Percentiles rank a stretch among this genome's conserved stretches.
These are phyloP conservation scores for Falcaria lacertinaria DNA, from an alignment of 2,888 invertebrate species.

Conservation along the genomic window DNA sequence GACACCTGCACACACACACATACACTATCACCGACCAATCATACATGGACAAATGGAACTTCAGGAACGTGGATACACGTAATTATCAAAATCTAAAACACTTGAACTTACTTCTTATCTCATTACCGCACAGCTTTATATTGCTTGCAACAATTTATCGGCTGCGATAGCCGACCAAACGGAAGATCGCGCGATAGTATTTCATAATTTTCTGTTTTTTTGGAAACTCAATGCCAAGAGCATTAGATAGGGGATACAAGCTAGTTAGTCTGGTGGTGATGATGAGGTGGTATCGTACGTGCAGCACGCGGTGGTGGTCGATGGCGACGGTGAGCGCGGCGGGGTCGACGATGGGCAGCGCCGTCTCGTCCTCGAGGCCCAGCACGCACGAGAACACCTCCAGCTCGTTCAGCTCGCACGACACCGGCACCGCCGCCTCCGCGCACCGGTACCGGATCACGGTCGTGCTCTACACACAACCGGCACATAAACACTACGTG, in stretches of 20 bases:
- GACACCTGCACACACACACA: slow-evolving; percentile 73
- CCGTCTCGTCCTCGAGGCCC: slow-evolving; percentile 94
- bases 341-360: slow-evolving; percentile 96
- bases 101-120: too few species aligned
- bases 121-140: too few species aligned
- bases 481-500: background rate
- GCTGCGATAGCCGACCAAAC: too few species aligned
- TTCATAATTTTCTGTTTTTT: too few species aligned
- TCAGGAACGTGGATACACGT: too few species aligned
- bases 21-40: background rate
- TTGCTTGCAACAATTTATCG: too few species aligned
- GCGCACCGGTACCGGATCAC: slow-evolving; percentile 89
- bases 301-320: slow-evolving; percentile 69
- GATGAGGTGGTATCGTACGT: slow-evolving; percentile 37
- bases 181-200: too few species aligned
- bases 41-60: too few species aligned
- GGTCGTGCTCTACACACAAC: slow-evolving; percentile 85
- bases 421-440: slow-evolving; percentile 86
- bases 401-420: slow-evolving; percentile 92
- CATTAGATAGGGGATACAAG: too few species aligned
- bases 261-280: background rate
- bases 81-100: too few species aligned
- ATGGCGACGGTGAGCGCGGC: slow-evolving; percentile 90
- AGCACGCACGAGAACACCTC: slow-evolving; percentile 96
- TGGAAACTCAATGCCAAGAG: too few species aligned